Conservation (phyloP, 2,888 invertebrate genomes). For the Alviniconcha strummeri region DNA sequence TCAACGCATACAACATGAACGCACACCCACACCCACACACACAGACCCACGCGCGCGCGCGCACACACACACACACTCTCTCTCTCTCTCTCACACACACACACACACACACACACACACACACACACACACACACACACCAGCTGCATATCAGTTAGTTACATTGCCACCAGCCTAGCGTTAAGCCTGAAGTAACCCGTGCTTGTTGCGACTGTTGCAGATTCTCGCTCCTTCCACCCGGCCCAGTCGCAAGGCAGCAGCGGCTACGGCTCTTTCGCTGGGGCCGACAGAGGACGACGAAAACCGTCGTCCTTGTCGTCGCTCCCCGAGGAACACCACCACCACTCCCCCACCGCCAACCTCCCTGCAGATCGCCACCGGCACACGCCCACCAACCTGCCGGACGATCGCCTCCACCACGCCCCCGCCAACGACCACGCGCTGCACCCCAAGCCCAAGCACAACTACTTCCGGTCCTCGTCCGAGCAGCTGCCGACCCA, state of each 20-base stretch:
- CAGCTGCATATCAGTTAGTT: no score
- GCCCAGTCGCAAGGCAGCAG: conserved; percentile 15
- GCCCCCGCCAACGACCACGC: not conserved
- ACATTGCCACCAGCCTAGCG: no score
- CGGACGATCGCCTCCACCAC: conserved; percentile 5
- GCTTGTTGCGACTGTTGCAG: conserved; percentile 18
- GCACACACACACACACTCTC: not conserved
- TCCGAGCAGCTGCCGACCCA: conserved; percentile 38
- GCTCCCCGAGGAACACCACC: conserved; percentile 25
- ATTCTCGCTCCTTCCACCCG: conserved; percentile 23
- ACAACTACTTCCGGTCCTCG: conserved; percentile 38
- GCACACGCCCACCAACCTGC: not conserved
- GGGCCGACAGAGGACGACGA: conserved; percentile 2
- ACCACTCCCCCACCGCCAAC: conserved; percentile 8
- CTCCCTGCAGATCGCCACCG: no score
- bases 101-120: not conserved
- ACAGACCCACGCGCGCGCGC: no score
- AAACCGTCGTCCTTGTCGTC: conserved; percentile 29
- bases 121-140: conserved; percentile 1
- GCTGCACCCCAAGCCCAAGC: conserved; percentile 1
- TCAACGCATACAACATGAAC: no score
- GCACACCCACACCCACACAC: no score
- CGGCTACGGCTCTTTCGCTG: conserved; percentile 10
- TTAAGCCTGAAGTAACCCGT: no score
- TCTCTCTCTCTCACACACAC: not conserved